Percentiles rank a stretch among this genome's conserved stretches.
Evolutionary conservation across 2,113 vertebrate genomes (phyloP).

Genomic region (Micronycteris hirsuta): DNA sequence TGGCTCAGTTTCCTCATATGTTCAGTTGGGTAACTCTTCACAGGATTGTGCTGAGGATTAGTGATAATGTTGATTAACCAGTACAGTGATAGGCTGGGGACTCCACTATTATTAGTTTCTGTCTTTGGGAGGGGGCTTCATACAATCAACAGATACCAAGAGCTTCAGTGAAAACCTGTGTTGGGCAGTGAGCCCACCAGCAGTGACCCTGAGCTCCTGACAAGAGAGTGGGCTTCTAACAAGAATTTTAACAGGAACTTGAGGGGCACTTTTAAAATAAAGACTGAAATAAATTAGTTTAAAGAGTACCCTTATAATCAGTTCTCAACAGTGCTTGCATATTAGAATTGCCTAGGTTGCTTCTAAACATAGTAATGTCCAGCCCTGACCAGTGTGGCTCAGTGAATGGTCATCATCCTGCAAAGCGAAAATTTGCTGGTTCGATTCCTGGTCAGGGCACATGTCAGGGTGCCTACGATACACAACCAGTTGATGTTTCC

Average conservation of each 20-base stretch:
- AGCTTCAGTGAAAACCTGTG: not conserved
- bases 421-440: too few species aligned
- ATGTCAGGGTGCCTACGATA: too few species aligned
- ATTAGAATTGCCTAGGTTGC: not conserved
- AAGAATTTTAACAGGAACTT: not conserved
- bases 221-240: not conserved
- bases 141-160: not conserved
- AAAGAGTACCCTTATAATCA: not conserved
- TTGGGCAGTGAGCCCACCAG: too few species aligned
- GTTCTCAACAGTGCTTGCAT: not conserved
- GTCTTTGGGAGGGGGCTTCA: too few species aligned
- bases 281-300: not conserved
- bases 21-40: not conserved
- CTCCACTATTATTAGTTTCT: not conserved
- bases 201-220: not conserved
- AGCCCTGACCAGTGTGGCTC: too few species aligned
- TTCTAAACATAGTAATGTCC: not conserved
- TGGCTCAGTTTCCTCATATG: not conserved
- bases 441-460: too few species aligned
- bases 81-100: not conserved
- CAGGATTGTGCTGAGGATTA: not conserved
- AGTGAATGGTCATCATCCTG: too few species aligned
- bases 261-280: not conserved
- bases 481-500: too few species aligned
- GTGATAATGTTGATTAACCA: not conserved